Evolutionary conservation across 2,113 vertebrate genomes (phyloP).

Genomic region (Tachysurus vachellii): DNA sequence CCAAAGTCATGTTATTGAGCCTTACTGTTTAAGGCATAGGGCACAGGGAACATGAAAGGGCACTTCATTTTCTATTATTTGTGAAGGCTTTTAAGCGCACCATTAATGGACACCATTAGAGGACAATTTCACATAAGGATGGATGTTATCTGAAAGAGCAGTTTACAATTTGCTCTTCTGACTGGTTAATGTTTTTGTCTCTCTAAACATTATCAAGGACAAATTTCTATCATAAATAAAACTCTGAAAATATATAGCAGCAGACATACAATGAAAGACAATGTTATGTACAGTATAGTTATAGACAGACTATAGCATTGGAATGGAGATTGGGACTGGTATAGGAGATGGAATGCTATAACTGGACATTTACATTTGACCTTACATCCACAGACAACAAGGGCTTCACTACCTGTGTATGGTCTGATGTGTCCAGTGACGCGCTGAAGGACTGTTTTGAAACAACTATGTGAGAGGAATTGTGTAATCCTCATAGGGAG

Average conservation of each 20-base stretch:
- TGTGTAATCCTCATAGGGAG: no score
- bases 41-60: background rate
- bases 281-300: background rate
- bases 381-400: no score
- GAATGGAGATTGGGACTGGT: background rate
- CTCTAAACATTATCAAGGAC: background rate
- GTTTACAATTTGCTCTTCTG: background rate
- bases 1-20: background rate
- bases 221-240: constrained; percentile 6
- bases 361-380: no score
- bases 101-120: background rate
- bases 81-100: background rate
- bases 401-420: no score
- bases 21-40: background rate
- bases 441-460: no score
- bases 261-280: background rate
- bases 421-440: no score
- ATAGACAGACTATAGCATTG: background rate
- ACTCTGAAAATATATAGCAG: background rate
- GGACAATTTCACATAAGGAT: background rate
- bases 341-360: background rate
- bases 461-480: no score
- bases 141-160: background rate
- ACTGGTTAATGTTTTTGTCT: background rate
- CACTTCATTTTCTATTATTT: background rate